Percentiles rank a stretch among this genome's conserved stretches.
Evolutionary conservation across 1,140 invertebrate genomes (phyloP).

Genomic region (Drosophila funebris): DNA sequence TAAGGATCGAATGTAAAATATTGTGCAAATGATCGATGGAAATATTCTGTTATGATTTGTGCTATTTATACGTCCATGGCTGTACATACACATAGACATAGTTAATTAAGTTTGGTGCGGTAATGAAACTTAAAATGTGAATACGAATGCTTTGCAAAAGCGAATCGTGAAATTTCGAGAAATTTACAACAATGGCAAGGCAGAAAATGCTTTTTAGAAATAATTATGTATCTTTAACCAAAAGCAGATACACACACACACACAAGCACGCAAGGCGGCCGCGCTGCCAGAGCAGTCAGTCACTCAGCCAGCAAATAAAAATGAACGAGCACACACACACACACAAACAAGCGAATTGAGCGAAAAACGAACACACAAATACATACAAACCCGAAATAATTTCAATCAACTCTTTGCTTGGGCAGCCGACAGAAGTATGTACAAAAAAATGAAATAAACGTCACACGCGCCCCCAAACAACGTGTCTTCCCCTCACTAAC

Average conservation of each 20-base stretch:
- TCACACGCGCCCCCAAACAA: conserved; percentile 66
- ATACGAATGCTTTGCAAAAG: conserved; percentile 24
- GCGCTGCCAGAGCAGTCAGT: conserved; percentile 33
- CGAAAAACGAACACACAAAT: conserved; percentile 52
- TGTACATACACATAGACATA: neutral
- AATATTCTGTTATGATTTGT: too few species aligned
- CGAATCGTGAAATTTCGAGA: conserved; percentile 71
- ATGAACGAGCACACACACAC: conserved; percentile 45
- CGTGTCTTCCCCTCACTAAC: conserved; percentile 28
- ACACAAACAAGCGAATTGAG: conserved; percentile 47
- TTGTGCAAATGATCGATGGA: too few species aligned
- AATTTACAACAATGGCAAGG: conserved; percentile 81
- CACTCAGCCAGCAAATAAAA: conserved; percentile 50
- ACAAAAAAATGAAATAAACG: conserved; percentile 63
- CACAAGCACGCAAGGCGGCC: conserved; percentile 14
- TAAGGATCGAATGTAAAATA: too few species aligned
- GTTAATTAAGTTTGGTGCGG: conserved; percentile 35
- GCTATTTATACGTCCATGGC: too few species aligned
- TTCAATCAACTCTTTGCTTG: conserved; percentile 77
- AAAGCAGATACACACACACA: conserved; percentile 70
- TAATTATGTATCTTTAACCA: conserved; percentile 82
- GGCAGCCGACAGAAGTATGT: conserved; percentile 20
- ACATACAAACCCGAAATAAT: conserved; percentile 58
- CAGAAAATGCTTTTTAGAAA: conserved; percentile 83
- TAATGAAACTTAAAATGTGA: conserved; percentile 23